Conservation (phyloP, 1,140 invertebrate genomes). For the Macrotrachela quadricornifera region DNA sequence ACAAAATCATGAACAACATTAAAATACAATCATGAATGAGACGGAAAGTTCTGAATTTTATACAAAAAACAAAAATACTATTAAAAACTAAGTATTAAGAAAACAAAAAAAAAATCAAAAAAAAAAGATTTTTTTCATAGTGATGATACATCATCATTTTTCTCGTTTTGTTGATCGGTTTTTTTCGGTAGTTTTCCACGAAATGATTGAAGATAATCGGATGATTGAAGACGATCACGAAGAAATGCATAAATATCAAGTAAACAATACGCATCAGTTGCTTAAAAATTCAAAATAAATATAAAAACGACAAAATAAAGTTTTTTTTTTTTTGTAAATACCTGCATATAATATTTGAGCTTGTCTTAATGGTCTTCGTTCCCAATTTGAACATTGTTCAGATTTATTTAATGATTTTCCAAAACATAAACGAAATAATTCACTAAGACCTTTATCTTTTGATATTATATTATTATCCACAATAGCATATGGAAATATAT, state of each 20-base stretch:
- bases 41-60: too few species aligned
- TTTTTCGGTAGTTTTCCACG: too few species aligned
- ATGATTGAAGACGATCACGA: constrained; percentile 3
- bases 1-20: too few species aligned
- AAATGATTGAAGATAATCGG: too few species aligned
- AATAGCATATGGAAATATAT: too few species aligned
- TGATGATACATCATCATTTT: too few species aligned
- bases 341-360: constrained; percentile 56
- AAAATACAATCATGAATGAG: too few species aligned
- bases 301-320: constrained; percentile 1
- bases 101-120: too few species aligned
- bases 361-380: constrained; percentile 47
- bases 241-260: constrained; percentile 45
- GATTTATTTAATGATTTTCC: constrained; percentile 50
- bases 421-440: constrained; percentile 46
- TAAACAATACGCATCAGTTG: constrained; percentile 54
- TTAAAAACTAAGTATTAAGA: too few species aligned
- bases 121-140: too few species aligned
- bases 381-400: constrained; percentile 70
- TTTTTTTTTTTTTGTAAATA: constrained; percentile 19
- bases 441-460: constrained; percentile 36
- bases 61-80: too few species aligned
- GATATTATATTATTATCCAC: background rate
- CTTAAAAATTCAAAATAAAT: constrained; percentile 25
- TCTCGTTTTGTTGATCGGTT: too few species aligned